These are phyloP conservation scores for Natrix natrix DNA, from an alignment of 2,797 vertebrate species.

Conservation along the genomic window DNA sequence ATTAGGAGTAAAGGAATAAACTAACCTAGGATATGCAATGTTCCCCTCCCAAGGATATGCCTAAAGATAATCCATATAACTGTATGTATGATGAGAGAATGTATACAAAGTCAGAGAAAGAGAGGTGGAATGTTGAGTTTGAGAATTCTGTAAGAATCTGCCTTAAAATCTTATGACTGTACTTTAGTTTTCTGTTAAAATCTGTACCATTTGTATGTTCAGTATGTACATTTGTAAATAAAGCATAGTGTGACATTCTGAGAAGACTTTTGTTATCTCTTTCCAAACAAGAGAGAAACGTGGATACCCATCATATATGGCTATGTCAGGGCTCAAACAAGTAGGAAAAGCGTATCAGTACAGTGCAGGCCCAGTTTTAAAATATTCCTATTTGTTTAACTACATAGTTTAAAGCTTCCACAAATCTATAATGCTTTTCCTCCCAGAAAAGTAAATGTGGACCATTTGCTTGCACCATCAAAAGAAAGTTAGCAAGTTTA, in stretches of 20 bases:
- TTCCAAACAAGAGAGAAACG: background rate
- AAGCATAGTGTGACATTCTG: background rate
- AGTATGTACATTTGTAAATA: background rate
- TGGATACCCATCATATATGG: too few species aligned
- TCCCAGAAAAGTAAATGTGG: background rate
- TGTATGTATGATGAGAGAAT: background rate
- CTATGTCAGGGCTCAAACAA: background rate
- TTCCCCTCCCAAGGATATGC: background rate
- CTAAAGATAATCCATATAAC: background rate
- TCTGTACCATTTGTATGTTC: background rate
- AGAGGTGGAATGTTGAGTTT: too few species aligned
- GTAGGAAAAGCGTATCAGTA: background rate
- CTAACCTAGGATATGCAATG: background rate
- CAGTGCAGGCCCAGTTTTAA: background rate
- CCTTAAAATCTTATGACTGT: background rate
- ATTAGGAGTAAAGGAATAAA: background rate
- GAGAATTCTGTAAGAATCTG: background rate
- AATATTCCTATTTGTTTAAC: background rate
- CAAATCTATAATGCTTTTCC: background rate
- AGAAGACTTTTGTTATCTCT: background rate
- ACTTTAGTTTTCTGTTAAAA: background rate
- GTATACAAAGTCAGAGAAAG: background rate
- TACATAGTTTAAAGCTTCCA: background rate
- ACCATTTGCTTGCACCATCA: background rate
- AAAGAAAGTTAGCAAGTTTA: background rate